phyloP scores from a whole-genome alignment of 2,888 invertebrate species.

The Miltochrista miniata region DNA sequence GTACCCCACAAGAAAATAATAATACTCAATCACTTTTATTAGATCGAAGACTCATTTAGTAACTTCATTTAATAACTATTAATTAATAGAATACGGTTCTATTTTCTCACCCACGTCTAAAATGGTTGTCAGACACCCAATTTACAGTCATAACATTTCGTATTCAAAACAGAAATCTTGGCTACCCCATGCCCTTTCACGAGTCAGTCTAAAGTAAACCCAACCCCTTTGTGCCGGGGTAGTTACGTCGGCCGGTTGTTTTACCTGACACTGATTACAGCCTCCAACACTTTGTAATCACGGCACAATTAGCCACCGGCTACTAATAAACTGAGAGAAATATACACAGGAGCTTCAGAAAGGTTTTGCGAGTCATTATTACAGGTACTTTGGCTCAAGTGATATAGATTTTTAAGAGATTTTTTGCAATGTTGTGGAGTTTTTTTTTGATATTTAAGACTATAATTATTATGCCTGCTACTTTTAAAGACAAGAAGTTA shows the following conservation, averaged over 20 bases:
- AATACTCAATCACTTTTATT: too few relatives aligned
- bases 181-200: constrained; percentile 3
- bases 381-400: neutral
- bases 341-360: constrained; percentile 9
- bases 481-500: too few relatives aligned
- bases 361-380: neutral
- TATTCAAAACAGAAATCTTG: constrained; percentile 1
- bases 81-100: too few relatives aligned
- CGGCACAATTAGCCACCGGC: constrained; percentile 33
- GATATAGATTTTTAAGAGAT: too few relatives aligned
- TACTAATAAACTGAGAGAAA: constrained; percentile 25
- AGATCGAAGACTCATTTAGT: too few relatives aligned
- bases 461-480: too few relatives aligned
- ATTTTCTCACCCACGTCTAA: too few relatives aligned
- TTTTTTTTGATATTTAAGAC: neutral
- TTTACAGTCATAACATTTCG: neutral
- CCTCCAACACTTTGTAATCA: constrained; percentile 38
- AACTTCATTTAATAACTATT: too few relatives aligned
- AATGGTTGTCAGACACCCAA: neutral
- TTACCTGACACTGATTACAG: constrained; percentile 49
- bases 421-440: neutral
- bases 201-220: constrained; percentile 1
- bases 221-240: constrained; percentile 3
- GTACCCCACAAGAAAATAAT: too few relatives aligned
- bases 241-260: constrained; percentile 5